A percentile compares a stretch with the other conserved stretches of the same genome.
phyloP scores from a whole-genome alignment of 1,140 invertebrate species.

The Spodoptera litura region DNA sequence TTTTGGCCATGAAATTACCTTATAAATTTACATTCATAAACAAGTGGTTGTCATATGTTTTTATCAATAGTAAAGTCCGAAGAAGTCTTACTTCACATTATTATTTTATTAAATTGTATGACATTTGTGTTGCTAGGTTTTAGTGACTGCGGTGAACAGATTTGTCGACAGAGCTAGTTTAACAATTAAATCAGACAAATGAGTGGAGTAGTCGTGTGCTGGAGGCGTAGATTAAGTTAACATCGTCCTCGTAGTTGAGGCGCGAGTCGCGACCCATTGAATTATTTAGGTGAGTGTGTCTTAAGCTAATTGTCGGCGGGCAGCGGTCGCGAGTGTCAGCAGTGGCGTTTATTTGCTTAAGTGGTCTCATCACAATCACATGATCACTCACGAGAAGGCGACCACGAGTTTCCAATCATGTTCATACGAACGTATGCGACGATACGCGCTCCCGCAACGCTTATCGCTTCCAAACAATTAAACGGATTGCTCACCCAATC shows the following conservation, averaged over 20 bases:
- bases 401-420: constrained; percentile 78
- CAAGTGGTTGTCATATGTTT: too few relatives aligned
- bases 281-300: constrained; percentile 42
- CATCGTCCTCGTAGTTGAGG: not conserved
- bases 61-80: too few relatives aligned
- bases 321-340: constrained; percentile 33
- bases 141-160: too few relatives aligned
- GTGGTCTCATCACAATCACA: constrained; percentile 83
- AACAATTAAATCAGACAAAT: not conserved
- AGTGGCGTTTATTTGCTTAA: constrained; percentile 77
- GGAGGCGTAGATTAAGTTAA: constrained; percentile 7
- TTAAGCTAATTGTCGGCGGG: constrained; percentile 36
- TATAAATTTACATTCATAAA: too few relatives aligned
- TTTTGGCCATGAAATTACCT: too few relatives aligned
- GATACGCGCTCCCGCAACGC: constrained; percentile 63
- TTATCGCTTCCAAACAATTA: constrained; percentile 68
- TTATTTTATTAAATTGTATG: too few relatives aligned
- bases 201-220: not conserved
- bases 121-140: too few relatives aligned
- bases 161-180: too few relatives aligned
- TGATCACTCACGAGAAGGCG: constrained; percentile 79
- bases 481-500: constrained; percentile 68
- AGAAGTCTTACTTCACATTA: too few relatives aligned
- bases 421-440: constrained; percentile 64
- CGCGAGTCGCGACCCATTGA: not conserved